Conservation (phyloP, 1,140 invertebrate genomes). For the Halesus radiatus region DNA sequence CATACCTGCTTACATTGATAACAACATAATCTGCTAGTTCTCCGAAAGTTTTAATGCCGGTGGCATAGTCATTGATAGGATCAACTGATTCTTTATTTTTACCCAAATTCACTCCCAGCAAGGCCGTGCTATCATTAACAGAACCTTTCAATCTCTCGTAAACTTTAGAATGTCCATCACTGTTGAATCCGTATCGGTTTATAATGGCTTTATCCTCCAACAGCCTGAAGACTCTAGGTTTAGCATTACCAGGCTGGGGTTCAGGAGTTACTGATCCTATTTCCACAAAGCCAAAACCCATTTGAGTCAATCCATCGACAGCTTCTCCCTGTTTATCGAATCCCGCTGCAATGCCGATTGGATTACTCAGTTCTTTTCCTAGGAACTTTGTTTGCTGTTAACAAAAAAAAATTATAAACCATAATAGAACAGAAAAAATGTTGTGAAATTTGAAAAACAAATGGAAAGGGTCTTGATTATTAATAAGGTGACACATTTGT, state of each 20-base stretch:
- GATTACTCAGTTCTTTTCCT: constrained; percentile 84
- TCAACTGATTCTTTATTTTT: constrained; percentile 91
- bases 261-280: constrained; percentile 95
- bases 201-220: constrained; percentile 90
- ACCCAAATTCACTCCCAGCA: constrained; percentile 93
- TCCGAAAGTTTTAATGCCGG: constrained; percentile 83
- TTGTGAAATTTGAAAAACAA: too few relatives aligned
- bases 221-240: constrained; percentile 93
- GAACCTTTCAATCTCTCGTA: constrained; percentile 74
- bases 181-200: constrained; percentile 96
- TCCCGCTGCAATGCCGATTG: constrained; percentile 96
- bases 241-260: constrained; percentile 92
- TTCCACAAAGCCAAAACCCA: constrained; percentile 97
- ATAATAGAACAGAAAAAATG: too few relatives aligned
- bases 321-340: constrained; percentile 98
- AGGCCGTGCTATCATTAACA: constrained; percentile 69
- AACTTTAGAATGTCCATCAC: constrained; percentile 88
- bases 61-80: constrained; percentile 84
- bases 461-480: too few relatives aligned
- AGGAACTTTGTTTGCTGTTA: constrained; percentile 69
- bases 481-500: too few relatives aligned
- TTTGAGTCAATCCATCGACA: constrained; percentile 82
- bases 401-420: constrained; percentile 9
- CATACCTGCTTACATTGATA: constrained; percentile 87
- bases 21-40: constrained; percentile 89